Conservation (phyloP, 1,140 invertebrate species). For the Diorhabda carinulata region DNA sequence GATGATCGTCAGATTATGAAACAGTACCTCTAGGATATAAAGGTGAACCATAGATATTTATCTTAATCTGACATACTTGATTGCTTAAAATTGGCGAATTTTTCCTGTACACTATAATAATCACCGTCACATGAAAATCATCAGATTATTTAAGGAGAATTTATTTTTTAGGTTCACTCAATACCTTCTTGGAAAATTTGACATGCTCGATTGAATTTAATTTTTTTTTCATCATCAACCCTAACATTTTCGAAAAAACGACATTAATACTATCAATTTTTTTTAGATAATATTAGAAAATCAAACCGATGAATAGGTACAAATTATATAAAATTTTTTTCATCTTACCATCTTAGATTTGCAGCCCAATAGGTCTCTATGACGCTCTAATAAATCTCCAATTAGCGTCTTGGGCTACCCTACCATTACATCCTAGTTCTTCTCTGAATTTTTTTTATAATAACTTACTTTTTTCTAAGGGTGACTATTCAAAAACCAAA, state of each 20-base stretch:
- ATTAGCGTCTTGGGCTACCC: slow-evolving; percentile 9
- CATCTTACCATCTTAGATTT: slow-evolving; percentile 14
- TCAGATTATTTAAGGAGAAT: slow-evolving; percentile 15
- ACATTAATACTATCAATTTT: slow-evolving; percentile 13
- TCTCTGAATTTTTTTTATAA: too few species aligned
- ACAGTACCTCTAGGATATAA: too few species aligned
- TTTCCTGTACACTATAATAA: too few species aligned
- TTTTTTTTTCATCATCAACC: background rate
- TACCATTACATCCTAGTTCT: background rate
- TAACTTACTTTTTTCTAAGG: too few species aligned
- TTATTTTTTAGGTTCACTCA: slow-evolving; percentile 12
- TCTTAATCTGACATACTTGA: too few species aligned
- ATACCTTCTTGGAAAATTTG: background rate
- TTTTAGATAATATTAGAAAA: background rate
- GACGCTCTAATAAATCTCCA: slow-evolving; percentile 16
- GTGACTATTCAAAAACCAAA: too few species aligned
- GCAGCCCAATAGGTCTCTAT: slow-evolving; percentile 12
- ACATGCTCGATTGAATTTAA: slow-evolving; percentile 7
- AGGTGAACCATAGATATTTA: too few species aligned
- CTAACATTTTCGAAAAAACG: background rate
- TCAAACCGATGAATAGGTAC: background rate
- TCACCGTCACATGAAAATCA: slow-evolving; percentile 6
- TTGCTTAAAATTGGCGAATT: too few species aligned
- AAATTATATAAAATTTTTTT: slow-evolving; percentile 3
- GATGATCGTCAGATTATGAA: too few species aligned